These are phyloP conservation scores for Pseudochirops corinnae DNA, from an alignment of 2,797 vertebrate species.

Conservation along the genomic window DNA sequence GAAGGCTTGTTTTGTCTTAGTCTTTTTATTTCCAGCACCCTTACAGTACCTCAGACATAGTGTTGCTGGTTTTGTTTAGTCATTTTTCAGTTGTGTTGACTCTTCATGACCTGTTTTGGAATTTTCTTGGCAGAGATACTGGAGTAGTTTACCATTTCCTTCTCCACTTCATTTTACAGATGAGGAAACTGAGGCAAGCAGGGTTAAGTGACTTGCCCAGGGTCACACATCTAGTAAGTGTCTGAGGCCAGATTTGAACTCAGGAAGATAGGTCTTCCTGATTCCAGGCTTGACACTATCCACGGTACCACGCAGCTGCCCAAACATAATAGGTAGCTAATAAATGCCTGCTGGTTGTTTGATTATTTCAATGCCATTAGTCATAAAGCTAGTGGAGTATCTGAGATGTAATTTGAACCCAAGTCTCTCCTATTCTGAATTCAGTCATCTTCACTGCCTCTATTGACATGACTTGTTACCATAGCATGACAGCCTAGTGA, in stretches of 20 bases:
- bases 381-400: neutral
- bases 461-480: neutral
- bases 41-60: neutral
- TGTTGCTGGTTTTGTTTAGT: neutral
- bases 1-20: neutral
- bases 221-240: neutral
- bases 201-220: neutral
- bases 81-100: neutral
- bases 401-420: neutral
- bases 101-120: neutral
- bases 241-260: neutral
- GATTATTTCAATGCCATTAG: neutral
- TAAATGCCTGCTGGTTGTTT: neutral
- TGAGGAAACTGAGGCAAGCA: neutral
- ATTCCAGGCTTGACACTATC: neutral
- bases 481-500: neutral
- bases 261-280: neutral
- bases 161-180: neutral
- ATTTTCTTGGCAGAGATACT: neutral
- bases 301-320: neutral
- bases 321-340: neutral
- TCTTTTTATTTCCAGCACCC: neutral
- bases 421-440: neutral
- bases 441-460: neutral
- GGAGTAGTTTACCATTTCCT: neutral